Evolutionary conservation across 2,797 vertebrate genomes (phyloP).

Genomic region (Sparidentex hasta): DNA sequence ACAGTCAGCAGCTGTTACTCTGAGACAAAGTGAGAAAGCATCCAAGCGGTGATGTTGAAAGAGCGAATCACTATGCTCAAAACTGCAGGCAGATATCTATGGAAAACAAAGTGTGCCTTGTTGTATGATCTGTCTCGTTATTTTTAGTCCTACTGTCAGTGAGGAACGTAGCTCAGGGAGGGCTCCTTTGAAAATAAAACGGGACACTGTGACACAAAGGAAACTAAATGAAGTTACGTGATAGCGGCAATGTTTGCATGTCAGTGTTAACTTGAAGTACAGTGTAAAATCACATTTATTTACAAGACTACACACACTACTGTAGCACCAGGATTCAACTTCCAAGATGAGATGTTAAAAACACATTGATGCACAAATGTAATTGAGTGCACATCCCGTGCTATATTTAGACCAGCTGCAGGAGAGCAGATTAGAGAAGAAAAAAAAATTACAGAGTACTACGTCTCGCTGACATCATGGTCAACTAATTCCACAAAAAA

Average conservation of each 20-base stretch:
- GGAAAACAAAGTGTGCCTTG: conserved; percentile 61
- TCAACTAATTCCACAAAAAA: neutral
- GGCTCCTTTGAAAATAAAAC: conserved; percentile 57
- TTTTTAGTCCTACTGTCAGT: conserved; percentile 67
- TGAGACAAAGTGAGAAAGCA: neutral
- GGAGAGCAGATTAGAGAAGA: conserved; percentile 5
- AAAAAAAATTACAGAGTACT: neutral
- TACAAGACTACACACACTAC: neutral
- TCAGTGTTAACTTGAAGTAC: neutral
- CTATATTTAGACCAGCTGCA: conserved; percentile 47
- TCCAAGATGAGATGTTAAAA: conserved; percentile 15
- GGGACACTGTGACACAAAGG: conserved; percentile 11
- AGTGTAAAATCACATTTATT: neutral
- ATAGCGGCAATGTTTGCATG: neutral
- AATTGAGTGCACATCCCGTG: neutral
- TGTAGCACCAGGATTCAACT: neutral
- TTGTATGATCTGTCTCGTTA: conserved; percentile 61
- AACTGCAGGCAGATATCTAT: conserved; percentile 54
- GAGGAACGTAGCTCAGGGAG: conserved; percentile 33
- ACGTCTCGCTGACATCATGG: conserved; percentile 3
- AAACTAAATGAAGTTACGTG: neutral
- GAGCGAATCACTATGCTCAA: conserved; percentile 51
- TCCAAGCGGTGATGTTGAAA: conserved; percentile 19
- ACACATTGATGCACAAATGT: neutral
- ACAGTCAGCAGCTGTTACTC: conserved; percentile 18